phyloP scores from a whole-genome alignment of 2,797 vertebrate genomes.

The Karalla daura region DNA sequence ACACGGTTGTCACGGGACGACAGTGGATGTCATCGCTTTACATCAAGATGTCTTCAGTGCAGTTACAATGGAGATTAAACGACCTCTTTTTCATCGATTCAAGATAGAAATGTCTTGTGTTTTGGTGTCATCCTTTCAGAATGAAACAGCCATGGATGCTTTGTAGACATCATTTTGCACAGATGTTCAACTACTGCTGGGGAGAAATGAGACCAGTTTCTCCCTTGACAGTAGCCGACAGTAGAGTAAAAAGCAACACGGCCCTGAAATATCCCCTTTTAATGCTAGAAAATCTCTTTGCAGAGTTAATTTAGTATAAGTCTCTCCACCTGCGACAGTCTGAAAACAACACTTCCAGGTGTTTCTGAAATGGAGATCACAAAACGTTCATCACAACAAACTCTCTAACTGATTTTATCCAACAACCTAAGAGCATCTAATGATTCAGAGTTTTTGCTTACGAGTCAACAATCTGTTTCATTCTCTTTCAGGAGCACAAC shows the following conservation, averaged over 20 bases:
- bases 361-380: slow-evolving; percentile 9
- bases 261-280: background rate
- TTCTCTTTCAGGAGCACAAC: slow-evolving; percentile 10
- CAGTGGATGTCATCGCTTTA: background rate
- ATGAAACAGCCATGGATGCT: background rate
- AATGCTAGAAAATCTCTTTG: background rate
- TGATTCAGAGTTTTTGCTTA: background rate
- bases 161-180: slow-evolving; percentile 4
- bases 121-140: background rate
- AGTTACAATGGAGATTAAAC: background rate
- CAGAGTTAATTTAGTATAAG: background rate
- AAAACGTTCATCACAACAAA: slow-evolving; percentile 8
- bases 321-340: background rate
- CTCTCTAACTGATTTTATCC: background rate
- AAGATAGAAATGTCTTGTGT: slow-evolving; percentile 1
- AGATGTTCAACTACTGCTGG: background rate
- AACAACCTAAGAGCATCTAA: background rate
- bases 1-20: background rate
- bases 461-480: slow-evolving; percentile 25
- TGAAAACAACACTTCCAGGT: background rate
- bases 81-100: background rate
- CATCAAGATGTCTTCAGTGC: background rate
- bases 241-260: background rate
- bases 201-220: background rate
- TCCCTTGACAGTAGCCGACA: background rate